These are phyloP conservation scores for Zaprionus lineosus DNA, from an alignment of 2,888 invertebrate genomes.

Conservation along the genomic window DNA sequence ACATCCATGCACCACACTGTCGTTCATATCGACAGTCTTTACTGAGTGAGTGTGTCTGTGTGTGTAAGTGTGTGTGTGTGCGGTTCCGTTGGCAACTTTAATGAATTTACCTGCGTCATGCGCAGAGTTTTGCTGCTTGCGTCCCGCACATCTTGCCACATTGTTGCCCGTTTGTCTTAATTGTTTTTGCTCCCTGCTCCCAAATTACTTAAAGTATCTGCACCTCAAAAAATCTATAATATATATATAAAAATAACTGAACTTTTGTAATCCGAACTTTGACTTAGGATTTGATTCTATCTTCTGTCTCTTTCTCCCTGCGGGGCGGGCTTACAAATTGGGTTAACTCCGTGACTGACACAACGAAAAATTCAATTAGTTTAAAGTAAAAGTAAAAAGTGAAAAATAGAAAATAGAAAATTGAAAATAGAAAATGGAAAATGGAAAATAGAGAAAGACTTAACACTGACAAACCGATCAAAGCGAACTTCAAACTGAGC, in stretches of 20 bases:
- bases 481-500: slow-evolving; percentile 37
- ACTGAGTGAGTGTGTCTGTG: slow-evolving; percentile 1
- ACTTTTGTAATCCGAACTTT: slow-evolving; percentile 54
- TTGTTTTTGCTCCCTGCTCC: too few relatives aligned
- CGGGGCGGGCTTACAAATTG: slow-evolving; percentile 60
- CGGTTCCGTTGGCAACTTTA: slow-evolving; percentile 59
- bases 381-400: slow-evolving; percentile 31
- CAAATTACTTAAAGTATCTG: too few relatives aligned
- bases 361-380: slow-evolving; percentile 60
- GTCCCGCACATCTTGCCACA: slow-evolving; percentile 39
- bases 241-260: slow-evolving; percentile 27
- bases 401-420: too few relatives aligned
- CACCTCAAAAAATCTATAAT: slow-evolving; percentile 25
- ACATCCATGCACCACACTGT: slow-evolving; percentile 30
- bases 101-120: slow-evolving; percentile 73
- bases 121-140: slow-evolving; percentile 50
- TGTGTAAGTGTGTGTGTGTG: slow-evolving; percentile 6
- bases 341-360: slow-evolving; percentile 60
- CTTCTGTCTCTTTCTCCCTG: slow-evolving; percentile 14
- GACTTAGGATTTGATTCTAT: slow-evolving; percentile 7
- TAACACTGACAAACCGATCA: slow-evolving; percentile 52
- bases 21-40: slow-evolving; percentile 57
- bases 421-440: too few relatives aligned
- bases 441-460: slow-evolving; percentile 43
- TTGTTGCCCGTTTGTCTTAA: slow-evolving; percentile 44